Base-by-base conservation (phyloP, 2,797 vertebrate species). In the Alauda arvensis region DNA sequence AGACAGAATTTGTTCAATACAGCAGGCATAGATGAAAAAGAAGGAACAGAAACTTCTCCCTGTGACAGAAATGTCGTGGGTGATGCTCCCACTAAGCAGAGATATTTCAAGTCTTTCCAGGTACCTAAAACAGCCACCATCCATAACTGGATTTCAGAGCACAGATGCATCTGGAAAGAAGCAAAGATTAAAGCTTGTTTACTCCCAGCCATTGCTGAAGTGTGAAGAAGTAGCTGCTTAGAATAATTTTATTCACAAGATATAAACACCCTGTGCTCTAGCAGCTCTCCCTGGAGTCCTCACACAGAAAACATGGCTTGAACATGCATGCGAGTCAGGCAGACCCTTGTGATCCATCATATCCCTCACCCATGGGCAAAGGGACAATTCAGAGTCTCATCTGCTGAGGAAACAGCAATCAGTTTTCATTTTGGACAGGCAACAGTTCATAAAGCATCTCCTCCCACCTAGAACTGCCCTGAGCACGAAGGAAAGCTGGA, bases 121-220 rank as follows among this genome's bases (percentile, higher is more conserved):
- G 59, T 66, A 31, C 91, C 95, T 89, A 98, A 97, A 93, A 97
- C 95, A 52, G 97, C 96, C 48, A 80, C 96, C n/a, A 96, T 98
- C 88, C 98, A 94, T 17, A 97, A 96, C 91, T 98, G 98, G 98
- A 97, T 98, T 92, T 96, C 98, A 51, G 97, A 98, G 88, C 98
- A 97, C 93, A 97, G 96, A 90, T 96, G 94, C 29, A 97, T 96
- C 3, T 98, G 98, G 98, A 97, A 97, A 91, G 98, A 97, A 95
- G 96, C 97, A 11, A 97, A 96, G n/a, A 84, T 97, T 39, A 96
- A 95, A 59, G 98, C 97, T 82, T 98, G 98, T 91, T 95, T 98
- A 96, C 97, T 98, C 76, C 98, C 98, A 3, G 97, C 98, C 78
- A 98, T 98, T 42, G 96, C 97, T 39, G 98, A 99, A 95, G 97